Conservation (phyloP, 2,113 vertebrate species). For the Morone saxatilis region DNA sequence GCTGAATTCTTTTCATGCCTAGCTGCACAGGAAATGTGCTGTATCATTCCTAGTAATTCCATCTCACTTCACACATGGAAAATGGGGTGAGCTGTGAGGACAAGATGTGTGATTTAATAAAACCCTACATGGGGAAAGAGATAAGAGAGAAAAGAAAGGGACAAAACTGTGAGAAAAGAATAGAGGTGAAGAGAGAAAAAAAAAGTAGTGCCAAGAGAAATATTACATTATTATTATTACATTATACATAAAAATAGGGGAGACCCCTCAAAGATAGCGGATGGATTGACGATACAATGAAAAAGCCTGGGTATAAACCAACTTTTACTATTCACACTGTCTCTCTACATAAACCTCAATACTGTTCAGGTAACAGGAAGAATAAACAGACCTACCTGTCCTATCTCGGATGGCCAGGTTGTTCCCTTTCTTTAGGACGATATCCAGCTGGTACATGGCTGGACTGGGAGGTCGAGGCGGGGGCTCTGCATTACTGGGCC, state of each 20-base stretch:
- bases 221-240: neutral
- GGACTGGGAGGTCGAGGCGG: constrained; percentile 77
- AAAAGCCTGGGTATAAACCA: neutral
- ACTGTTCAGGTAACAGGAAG: neutral
- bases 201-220: neutral
- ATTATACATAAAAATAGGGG: neutral
- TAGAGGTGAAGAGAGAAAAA: neutral
- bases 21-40: constrained; percentile 19
- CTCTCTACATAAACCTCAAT: constrained; percentile 8
- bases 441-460: constrained; percentile 95
- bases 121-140: neutral
- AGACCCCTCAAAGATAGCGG: neutral
- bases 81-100: constrained; percentile 21
- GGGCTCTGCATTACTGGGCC: constrained; percentile 89
- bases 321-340: constrained; percentile 22
- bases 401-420: constrained; percentile 94
- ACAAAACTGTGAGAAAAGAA: neutral
- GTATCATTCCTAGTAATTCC: constrained; percentile 26
- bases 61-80: constrained; percentile 24
- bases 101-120: constrained; percentile 6
- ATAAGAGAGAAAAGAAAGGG: neutral
- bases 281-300: neutral
- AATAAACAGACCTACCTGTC: constrained; percentile 87
- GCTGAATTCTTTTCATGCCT: constrained; percentile 17
- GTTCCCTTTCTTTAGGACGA: constrained; percentile 92